Conservation (phyloP, 1,140 invertebrate genomes). For the Sweltsa coloradensis region DNA sequence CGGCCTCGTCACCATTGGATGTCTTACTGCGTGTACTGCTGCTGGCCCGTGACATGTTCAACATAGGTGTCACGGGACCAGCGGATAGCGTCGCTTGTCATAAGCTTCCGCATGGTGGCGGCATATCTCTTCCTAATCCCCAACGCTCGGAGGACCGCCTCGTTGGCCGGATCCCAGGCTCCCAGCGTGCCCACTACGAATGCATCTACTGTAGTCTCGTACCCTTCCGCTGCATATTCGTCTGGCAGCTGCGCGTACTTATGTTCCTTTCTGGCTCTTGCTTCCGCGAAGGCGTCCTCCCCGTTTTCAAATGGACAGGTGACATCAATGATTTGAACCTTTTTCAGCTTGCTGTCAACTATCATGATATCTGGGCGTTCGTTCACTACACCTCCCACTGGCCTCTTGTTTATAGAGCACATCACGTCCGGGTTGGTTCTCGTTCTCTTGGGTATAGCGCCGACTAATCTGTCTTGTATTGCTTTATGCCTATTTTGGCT, state of each 20-base stretch:
- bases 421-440: constrained; percentile 11
- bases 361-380: constrained; percentile 11
- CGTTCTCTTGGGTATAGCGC: constrained; percentile 7
- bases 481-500: constrained; percentile 13
- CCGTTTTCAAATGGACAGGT: not conserved
- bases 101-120: constrained; percentile 16
- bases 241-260: constrained; percentile 21
- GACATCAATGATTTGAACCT: not conserved
- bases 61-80: constrained; percentile 22
- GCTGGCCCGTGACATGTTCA: constrained; percentile 8
- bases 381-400: constrained; percentile 13
- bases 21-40: not conserved
- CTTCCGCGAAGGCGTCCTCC: not conserved
- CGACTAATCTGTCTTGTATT: constrained; percentile 9
- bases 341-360: not conserved
- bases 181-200: constrained; percentile 22
- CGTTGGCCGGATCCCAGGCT: constrained; percentile 20
- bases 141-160: constrained; percentile 12
- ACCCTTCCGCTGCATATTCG: constrained; percentile 10
- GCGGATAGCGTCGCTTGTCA: constrained; percentile 18
- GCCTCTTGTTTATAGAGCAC: constrained; percentile 21
- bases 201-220: constrained; percentile 14
- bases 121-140: constrained; percentile 11
- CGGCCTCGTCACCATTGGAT: too few species aligned
- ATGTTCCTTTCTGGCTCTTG: constrained; percentile 9